Conservation (phyloP, 2,113 vertebrate species). For the Engraulis encrasicolus region DNA sequence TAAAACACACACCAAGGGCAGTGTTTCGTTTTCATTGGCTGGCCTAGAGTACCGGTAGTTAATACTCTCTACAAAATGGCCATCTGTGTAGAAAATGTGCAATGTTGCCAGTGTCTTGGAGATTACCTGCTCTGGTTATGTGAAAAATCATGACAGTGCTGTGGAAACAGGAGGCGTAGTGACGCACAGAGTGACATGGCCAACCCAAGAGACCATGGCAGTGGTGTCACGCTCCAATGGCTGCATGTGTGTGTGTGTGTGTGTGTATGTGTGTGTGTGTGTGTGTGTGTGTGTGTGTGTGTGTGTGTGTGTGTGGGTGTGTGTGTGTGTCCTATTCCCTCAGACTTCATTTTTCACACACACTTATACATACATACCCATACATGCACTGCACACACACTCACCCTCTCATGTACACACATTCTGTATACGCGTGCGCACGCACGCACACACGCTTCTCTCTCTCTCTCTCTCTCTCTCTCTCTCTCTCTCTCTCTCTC, state of each 20-base stretch:
- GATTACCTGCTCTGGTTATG: not conserved
- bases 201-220: not conserved
- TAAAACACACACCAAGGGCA: too few relatives aligned
- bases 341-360: not conserved
- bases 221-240: not conserved
- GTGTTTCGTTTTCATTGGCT: too few relatives aligned
- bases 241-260: not conserved
- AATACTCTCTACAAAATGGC: too few relatives aligned
- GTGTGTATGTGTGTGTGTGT: not conserved
- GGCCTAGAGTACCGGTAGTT: too few relatives aligned
- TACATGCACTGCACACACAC: not conserved
- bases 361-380: not conserved
- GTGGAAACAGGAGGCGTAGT: not conserved
- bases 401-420: too few relatives aligned
- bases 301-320: not conserved
- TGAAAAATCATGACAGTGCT: not conserved
- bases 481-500: too few relatives aligned
- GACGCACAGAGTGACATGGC: not conserved
- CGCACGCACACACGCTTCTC: not conserved
- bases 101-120: not conserved
- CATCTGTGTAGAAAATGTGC: not conserved
- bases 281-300: not conserved
- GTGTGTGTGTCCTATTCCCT: not conserved
- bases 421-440: not conserved
- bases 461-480: too few relatives aligned